These are phyloP conservation scores for Sparidentex hasta DNA, from an alignment of 2,797 vertebrate species.

Conservation along the genomic window DNA sequence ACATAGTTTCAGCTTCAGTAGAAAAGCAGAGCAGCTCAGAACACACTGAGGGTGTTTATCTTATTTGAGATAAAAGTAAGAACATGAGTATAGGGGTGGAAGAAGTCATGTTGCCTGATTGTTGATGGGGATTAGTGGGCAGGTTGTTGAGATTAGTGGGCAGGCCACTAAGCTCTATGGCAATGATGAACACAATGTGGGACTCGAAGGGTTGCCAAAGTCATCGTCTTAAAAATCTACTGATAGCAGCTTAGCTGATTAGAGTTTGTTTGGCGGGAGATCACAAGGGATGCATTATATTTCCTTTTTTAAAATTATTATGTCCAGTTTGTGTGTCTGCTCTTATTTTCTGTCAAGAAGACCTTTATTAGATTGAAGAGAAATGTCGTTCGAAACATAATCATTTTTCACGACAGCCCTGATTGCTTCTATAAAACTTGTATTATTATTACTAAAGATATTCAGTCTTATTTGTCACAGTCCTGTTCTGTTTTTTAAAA, in stretches of 20 bases:
- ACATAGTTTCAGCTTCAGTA: constrained; percentile 5
- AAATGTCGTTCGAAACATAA: not conserved
- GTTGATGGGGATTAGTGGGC: constrained; percentile 57
- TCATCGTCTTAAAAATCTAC: constrained; percentile 13
- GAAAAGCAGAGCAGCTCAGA: constrained; percentile 15
- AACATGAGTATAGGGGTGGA: constrained; percentile 37
- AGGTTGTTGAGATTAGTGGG: constrained; percentile 57
- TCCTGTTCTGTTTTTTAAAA: not conserved
- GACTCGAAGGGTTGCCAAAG: constrained; percentile 15
- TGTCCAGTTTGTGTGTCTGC: not conserved
- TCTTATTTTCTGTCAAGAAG: not conserved
- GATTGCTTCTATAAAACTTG: constrained; percentile 9
- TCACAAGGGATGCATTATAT: not conserved
- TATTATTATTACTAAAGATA: not conserved
- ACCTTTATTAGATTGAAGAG: not conserved
- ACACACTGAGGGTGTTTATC: constrained; percentile 40
- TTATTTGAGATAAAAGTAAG: constrained; percentile 36
- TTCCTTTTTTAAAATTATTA: not conserved
- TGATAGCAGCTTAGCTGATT: constrained; percentile 8
- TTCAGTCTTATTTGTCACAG: not conserved
- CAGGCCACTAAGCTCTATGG: constrained; percentile 40
- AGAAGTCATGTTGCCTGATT: constrained; percentile 45
- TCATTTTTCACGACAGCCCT: constrained; percentile 14
- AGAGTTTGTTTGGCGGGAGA: constrained; percentile 3
- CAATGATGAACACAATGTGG: constrained; percentile 23